phyloP scores from a whole-genome alignment of 1,140 invertebrate species.

The Zaprionus davidi region DNA sequence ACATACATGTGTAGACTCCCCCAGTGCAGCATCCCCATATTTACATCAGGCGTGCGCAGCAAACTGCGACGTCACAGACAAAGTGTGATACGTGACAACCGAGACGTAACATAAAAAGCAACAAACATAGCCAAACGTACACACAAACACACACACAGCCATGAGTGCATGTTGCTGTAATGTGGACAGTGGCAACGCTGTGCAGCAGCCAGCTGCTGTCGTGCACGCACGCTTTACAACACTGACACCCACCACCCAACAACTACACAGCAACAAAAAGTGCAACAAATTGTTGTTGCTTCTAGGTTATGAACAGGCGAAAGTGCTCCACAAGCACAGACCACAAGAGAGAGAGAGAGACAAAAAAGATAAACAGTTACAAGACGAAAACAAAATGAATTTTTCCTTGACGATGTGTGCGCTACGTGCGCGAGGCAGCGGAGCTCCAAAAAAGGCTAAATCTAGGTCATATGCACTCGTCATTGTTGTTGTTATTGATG shows the following conservation, averaged over 20 bases:
- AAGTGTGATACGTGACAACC: constrained; percentile 64
- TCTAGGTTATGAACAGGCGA: constrained; percentile 34
- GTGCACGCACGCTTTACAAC: constrained; percentile 24
- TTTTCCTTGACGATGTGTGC: constrained; percentile 21
- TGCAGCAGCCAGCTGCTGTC: constrained; percentile 23
- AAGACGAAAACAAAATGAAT: constrained; percentile 12
- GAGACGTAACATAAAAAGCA: constrained; percentile 46
- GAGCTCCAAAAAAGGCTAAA: constrained; percentile 37
- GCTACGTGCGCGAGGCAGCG: constrained; percentile 35
- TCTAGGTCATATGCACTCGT: constrained; percentile 48
- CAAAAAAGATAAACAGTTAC: not conserved
- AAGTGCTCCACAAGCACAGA: constrained; percentile 22
- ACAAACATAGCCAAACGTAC: constrained; percentile 8
- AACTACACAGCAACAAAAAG: not conserved
- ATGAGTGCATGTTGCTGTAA: constrained; percentile 11
- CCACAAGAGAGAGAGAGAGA: not conserved
- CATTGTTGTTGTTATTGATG: constrained; percentile 10
- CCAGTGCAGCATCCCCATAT: constrained; percentile 20
- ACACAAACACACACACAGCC: constrained; percentile 4
- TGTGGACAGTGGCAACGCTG: constrained; percentile 35
- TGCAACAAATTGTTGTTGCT: constrained; percentile 37
- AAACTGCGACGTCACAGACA: not conserved
- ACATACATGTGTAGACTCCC: constrained; percentile 6
- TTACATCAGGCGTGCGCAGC: constrained; percentile 34
- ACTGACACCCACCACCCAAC: constrained; percentile 20